Evolutionary conservation across 2,797 vertebrate genomes (phyloP).

Genomic region (Rhyacichthys aspro): DNA sequence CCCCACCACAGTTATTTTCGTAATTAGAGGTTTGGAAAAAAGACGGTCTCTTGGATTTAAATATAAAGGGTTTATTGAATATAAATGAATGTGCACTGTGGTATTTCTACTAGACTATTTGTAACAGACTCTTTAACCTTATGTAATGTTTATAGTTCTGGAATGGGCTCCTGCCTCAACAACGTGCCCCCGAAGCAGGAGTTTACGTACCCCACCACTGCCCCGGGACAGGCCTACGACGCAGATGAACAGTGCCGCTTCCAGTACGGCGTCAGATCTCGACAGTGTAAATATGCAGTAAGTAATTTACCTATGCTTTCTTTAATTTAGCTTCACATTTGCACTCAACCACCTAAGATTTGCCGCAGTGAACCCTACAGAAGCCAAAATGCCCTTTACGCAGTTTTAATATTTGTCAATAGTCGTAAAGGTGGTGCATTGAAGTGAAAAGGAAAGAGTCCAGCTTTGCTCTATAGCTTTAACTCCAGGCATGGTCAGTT

Average conservation of each 20-base stretch:
- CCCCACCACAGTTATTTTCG: slow-evolving; percentile 48
- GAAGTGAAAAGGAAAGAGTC: slow-evolving; percentile 29
- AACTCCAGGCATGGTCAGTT: slow-evolving; percentile 55
- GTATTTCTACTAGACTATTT: background rate
- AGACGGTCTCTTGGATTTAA: slow-evolving; percentile 11
- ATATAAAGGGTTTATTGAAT: slow-evolving; percentile 15
- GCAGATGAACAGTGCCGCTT: slow-evolving; percentile 97
- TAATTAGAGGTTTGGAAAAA: slow-evolving; percentile 34
- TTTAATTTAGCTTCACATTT: too few species aligned
- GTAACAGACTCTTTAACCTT: too few species aligned
- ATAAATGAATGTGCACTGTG: slow-evolving; percentile 1
- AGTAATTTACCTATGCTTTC: slow-evolving; percentile 48
- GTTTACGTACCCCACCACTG: slow-evolving; percentile 95
- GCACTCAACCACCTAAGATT: too few species aligned
- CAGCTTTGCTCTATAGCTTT: slow-evolving; percentile 47
- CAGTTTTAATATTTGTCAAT: background rate
- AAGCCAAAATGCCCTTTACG: too few species aligned
- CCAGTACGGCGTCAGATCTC: slow-evolving; percentile 97
- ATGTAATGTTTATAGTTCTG: slow-evolving; percentile 80
- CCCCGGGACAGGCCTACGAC: slow-evolving; percentile 94
- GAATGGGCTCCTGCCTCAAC: slow-evolving; percentile 94
- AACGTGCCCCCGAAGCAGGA: slow-evolving; percentile 94
- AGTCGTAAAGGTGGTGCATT: background rate
- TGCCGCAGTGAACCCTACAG: too few species aligned
- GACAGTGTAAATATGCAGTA: slow-evolving; percentile 99